phyloP scores from a whole-genome alignment of 2,113 vertebrate species.

The Lota lota region DNA sequence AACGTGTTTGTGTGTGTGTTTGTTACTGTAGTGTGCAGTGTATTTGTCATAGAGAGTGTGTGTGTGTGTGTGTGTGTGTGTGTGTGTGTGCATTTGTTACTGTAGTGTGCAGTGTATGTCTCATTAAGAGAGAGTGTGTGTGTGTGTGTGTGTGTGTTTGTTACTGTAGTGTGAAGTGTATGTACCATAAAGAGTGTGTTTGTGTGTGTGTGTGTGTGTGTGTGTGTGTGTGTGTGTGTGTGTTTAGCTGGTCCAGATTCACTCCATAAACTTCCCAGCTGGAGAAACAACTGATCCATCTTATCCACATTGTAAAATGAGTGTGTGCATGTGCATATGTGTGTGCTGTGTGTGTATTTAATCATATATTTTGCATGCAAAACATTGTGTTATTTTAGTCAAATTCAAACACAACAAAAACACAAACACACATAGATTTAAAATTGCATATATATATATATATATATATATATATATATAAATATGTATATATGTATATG shows the following conservation, averaged over 20 bases:
- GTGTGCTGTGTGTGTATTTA: background rate
- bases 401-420: background rate
- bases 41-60: too few relatives aligned
- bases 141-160: too few relatives aligned
- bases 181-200: constrained; percentile 3
- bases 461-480: too few relatives aligned
- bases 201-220: constrained; percentile 25
- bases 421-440: background rate
- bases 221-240: constrained; percentile 25
- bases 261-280: constrained; percentile 63
- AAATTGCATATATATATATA: background rate
- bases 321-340: background rate
- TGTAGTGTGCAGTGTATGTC: too few relatives aligned
- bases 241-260: constrained; percentile 40
- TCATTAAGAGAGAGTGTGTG: too few relatives aligned
- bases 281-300: constrained; percentile 52
- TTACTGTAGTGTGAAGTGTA: background rate
- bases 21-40: too few relatives aligned
- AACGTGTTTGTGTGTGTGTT: too few relatives aligned
- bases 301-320: background rate
- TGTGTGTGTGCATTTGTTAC: too few relatives aligned
- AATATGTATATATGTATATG: too few relatives aligned
- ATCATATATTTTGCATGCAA: background rate
- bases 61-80: too few relatives aligned
- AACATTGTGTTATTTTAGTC: background rate